Conservation (phyloP, 1,140 invertebrate genomes). For the Aradophagus sp. region DNA sequence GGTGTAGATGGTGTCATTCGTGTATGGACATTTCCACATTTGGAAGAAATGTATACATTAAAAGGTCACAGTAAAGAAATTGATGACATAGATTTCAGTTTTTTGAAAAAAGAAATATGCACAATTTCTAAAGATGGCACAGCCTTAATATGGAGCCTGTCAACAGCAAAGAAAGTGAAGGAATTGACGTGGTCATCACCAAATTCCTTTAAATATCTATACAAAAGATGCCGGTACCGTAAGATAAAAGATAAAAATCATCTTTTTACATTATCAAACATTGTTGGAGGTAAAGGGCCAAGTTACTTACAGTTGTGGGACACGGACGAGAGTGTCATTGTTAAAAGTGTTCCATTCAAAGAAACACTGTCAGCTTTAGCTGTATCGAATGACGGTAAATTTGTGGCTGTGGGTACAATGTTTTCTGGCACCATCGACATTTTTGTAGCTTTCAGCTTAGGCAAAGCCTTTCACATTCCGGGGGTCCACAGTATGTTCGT, state of each 20-base stretch:
- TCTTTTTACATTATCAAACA: conserved; percentile 89
- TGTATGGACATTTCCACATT: conserved; percentile 91
- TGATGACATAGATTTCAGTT: conserved; percentile 93
- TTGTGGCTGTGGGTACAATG: conserved; percentile 94
- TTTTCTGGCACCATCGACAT: conserved; percentile 92
- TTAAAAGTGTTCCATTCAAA: conserved; percentile 76
- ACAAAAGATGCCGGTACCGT: conserved; percentile 85
- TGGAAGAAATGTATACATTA: conserved; percentile 81
- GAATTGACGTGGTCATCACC: conserved; percentile 83
- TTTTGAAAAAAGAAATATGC: conserved; percentile 82
- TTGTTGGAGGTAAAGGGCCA: conserved; percentile 81
- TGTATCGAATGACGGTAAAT: conserved; percentile 92
- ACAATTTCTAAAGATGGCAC: conserved; percentile 92
- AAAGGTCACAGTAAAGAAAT: conserved; percentile 86
- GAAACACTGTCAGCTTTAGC: conserved; percentile 89
- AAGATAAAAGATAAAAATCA: conserved; percentile 72
- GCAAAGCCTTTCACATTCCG: conserved; percentile 87
- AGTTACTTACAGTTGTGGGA: conserved; percentile 86
- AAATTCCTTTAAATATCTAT: conserved; percentile 85
- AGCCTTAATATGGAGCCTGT: conserved; percentile 86
- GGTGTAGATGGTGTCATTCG: conserved; percentile 91
- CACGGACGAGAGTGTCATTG: conserved; percentile 75
- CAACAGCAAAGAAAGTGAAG: conserved; percentile 78
- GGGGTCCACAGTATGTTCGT: conserved; percentile 95
- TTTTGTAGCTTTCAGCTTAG: conserved; percentile 93